A percentile compares a stretch with the other conserved stretches of the same genome.
Conservation (phyloP, 2,113 vertebrate genomes). For the Alouatta palliata region DNA sequence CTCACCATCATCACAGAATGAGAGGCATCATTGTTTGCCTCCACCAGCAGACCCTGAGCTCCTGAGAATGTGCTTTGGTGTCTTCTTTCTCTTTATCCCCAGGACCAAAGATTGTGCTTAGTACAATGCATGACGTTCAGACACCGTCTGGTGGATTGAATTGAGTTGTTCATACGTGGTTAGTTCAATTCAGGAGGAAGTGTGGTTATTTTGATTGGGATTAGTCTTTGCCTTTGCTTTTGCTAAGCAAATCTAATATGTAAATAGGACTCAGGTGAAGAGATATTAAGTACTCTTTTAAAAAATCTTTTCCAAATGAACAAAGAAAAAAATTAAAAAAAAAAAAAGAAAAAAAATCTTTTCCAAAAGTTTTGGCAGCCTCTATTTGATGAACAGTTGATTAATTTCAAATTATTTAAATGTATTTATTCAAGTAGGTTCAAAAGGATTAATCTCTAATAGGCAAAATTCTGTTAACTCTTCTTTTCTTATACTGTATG, state of each 20-base stretch:
- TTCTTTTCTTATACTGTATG: not conserved
- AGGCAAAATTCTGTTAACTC: not conserved
- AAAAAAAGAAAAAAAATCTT: not conserved
- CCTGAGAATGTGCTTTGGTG: not conserved
- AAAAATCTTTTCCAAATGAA: not conserved
- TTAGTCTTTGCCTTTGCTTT: slow-evolving; percentile 28
- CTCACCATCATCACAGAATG: not conserved
- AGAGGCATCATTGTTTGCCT: not conserved
- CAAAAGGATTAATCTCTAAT: not conserved
- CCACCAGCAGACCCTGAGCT: not conserved
- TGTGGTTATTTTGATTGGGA: not conserved
- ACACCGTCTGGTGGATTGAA: not conserved
- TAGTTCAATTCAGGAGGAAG: not conserved
- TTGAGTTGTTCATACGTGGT: not conserved
- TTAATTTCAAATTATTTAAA: slow-evolving; percentile 33
- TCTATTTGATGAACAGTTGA: not conserved
- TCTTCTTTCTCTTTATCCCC: not conserved
- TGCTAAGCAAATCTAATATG: slow-evolving; percentile 18
- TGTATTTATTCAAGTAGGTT: slow-evolving; percentile 32
- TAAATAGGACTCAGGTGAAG: slow-evolving; percentile 31
- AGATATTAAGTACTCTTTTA: not conserved
- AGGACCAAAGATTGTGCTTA: not conserved
- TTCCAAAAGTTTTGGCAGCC: not conserved
- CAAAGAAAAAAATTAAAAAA: too few relatives aligned
- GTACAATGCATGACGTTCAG: not conserved